Evolutionary conservation across 2,888 invertebrate species (phyloP).

Genomic region (Ichneumon xanthorius): DNA sequence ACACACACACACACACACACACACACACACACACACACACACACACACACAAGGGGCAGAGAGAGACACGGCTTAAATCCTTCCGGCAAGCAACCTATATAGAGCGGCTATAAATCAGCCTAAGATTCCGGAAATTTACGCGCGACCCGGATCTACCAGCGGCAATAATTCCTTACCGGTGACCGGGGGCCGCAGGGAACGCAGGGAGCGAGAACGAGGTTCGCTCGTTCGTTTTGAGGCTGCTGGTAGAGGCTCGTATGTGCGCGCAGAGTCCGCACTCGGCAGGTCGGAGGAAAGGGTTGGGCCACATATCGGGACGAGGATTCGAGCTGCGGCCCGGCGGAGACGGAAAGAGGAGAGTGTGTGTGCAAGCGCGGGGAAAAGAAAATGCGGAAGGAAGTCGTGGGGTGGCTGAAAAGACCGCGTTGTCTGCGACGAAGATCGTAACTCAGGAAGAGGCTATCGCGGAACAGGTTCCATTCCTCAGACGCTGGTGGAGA

Average conservation of each 20-base stretch:
- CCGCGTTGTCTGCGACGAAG: constrained; percentile 70
- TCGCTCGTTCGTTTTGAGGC: constrained; percentile 36
- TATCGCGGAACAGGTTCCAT: constrained; percentile 56
- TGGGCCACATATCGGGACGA: constrained; percentile 22
- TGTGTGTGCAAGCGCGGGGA: constrained; percentile 23
- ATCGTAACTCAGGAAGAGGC: constrained; percentile 68
- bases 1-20: background rate
- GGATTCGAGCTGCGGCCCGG: constrained; percentile 1
- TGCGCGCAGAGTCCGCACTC: background rate
- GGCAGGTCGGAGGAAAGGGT: constrained; percentile 22
- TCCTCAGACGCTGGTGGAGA: constrained; percentile 2
- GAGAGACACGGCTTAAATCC: constrained; percentile 75
- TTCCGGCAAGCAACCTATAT: constrained; percentile 78
- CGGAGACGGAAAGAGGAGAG: constrained; percentile 8
- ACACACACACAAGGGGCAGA: constrained; percentile 13
- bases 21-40: background rate
- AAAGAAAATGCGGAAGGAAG: constrained; percentile 32
- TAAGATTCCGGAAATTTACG: constrained; percentile 82
- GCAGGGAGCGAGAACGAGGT: constrained; percentile 48
- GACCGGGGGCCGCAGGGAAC: constrained; percentile 64
- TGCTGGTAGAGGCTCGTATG: constrained; percentile 24
- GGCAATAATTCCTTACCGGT: constrained; percentile 75
- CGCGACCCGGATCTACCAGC: constrained; percentile 78
- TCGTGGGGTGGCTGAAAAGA: constrained; percentile 60
- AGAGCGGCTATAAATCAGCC: constrained; percentile 79